Evolutionary conservation across 2,113 vertebrate species (phyloP).

Genomic region (Nyctereutes procyonoides): DNA sequence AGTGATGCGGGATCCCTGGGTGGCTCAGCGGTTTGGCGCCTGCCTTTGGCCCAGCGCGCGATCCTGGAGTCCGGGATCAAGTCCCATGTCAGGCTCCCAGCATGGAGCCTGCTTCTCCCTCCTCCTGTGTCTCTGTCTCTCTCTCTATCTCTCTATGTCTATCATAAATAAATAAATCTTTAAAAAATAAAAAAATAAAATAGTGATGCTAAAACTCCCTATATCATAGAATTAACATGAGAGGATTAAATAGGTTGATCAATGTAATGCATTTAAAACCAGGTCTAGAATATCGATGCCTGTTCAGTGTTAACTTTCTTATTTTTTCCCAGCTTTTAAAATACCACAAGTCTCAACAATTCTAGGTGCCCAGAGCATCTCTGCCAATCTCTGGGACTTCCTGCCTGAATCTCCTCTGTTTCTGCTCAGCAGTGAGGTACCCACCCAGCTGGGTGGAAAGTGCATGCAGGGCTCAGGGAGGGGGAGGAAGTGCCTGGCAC

Average conservation of each 20-base stretch:
- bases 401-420: neutral
- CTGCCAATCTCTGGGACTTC: neutral
- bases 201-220: accelerated
- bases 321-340: neutral
- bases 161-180: too few species aligned
- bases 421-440: neutral
- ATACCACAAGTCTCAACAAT: neutral
- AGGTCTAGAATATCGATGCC: neutral
- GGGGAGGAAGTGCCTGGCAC: accelerated
- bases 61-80: too few species aligned
- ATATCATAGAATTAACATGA: neutral
- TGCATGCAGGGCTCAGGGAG: accelerated
- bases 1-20: too few species aligned
- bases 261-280: neutral
- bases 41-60: too few species aligned
- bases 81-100: too few species aligned
- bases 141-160: too few species aligned
- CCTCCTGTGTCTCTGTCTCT: too few species aligned
- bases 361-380: neutral
- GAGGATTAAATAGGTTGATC: neutral
- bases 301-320: too few species aligned
- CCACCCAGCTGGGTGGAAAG: accelerated
- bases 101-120: too few species aligned
- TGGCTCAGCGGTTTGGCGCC: too few species aligned
- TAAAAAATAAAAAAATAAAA: neutral